Base-by-base conservation (phyloP, 2,888 invertebrate species). In the Leptothorax acervorum region DNA sequence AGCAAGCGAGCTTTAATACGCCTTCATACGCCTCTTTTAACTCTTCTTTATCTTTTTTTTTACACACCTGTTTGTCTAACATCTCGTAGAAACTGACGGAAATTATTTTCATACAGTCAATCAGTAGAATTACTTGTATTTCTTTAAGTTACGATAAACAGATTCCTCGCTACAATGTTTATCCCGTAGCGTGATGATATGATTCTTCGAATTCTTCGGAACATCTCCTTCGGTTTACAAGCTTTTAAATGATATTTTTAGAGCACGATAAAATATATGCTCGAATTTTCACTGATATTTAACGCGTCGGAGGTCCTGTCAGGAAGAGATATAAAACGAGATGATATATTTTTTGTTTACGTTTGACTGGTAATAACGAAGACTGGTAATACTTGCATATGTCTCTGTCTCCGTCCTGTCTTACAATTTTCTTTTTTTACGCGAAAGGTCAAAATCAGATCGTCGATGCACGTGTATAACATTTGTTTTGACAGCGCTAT, bases 311-410 rank as follows among this genome's bases (percentile, higher is more conserved):
- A 31, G 42, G 1, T 28, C 31, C 18, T 11, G 31, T 8, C 23
- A 15, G 12, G 18, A 28, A 35, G 12, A 18, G 53, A 18, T 51
- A 48, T 63, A 75, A 63, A 74, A 62, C 60, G 15, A 35, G 6
- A 35, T 35, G 31, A 62, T 75, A 12, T 62, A 75, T 62, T 62
- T 48, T 75, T 23, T 45, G 28, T 62, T 73, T 73, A 31, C 15
- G 68, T 66, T 48, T 31, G 12, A 53, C 3, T 31, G 5, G n/a
- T 23, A 23, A 57, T 48, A 55, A 9, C 48, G 48, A 48, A 15
- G 39, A 57, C 42, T 42, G 45, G 31, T 11, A 28, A 75, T 62
- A 75, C 62, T 60, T 60, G 28, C 60, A 48, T 48, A 35, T 35
- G 18, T 42, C 9, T 18, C 15, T n/a, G 8, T 48, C 66, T 28